Evolutionary conservation across 2,797 vertebrate genomes (phyloP).

Genomic region (Coregonus suidteri): DNA sequence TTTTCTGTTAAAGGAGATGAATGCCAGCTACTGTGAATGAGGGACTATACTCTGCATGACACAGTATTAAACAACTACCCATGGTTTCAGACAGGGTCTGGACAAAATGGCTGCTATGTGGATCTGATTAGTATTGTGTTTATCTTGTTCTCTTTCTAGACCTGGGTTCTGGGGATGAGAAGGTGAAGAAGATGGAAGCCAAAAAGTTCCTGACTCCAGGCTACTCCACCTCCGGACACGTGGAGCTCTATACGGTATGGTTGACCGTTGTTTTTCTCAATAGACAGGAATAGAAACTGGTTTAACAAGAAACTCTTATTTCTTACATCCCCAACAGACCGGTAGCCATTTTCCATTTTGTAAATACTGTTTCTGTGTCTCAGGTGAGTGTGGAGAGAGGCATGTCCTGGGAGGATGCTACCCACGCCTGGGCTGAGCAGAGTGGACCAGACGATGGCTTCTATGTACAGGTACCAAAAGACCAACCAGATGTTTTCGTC

Average conservation of each 20-base stretch:
- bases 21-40: no score
- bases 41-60: no score
- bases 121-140: no score
- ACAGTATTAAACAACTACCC: no score
- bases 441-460: slow-evolving; percentile 94
- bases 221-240: slow-evolving; percentile 95
- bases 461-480: slow-evolving; percentile 88
- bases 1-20: no score
- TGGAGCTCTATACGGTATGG: slow-evolving; percentile 93
- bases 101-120: no score
- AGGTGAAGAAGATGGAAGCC: slow-evolving; percentile 92
- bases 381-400: slow-evolving; percentile 96
- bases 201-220: slow-evolving; percentile 96
- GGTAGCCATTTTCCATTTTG: neutral
- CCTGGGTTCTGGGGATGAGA: slow-evolving; percentile 96
- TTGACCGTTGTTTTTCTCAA: neutral
- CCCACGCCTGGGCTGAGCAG: slow-evolving; percentile 94
- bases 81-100: no score
- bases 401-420: slow-evolving; percentile 99
- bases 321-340: neutral
- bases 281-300: neutral
- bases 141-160: slow-evolving; percentile 70
- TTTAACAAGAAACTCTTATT: neutral
- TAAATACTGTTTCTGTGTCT: slow-evolving; percentile 6
- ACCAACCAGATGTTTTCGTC: neutral